Evolutionary conservation across 1,140 invertebrate genomes (phyloP).

Genomic region (Orchesella cincta): DNA sequence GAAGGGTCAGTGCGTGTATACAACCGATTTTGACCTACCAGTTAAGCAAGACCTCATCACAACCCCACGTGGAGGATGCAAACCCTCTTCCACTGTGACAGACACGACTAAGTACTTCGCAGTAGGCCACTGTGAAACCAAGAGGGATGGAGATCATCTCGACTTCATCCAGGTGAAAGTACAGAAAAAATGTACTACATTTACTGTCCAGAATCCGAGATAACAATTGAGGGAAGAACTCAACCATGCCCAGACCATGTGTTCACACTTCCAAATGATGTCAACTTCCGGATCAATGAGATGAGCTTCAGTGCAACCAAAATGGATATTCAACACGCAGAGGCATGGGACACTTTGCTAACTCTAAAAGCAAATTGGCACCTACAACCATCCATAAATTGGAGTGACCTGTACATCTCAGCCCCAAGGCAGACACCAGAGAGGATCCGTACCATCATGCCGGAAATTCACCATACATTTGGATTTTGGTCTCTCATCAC

Average conservation of each 20-base stretch:
- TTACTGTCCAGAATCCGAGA: constrained; percentile 4
- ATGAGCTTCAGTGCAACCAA: background rate
- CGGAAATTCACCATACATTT: background rate
- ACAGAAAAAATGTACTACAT: constrained; percentile 7
- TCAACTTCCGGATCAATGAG: background rate
- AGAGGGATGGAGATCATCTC: background rate
- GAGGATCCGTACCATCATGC: background rate
- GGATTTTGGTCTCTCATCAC: background rate
- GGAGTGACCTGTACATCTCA: background rate
- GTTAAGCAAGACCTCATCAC: too few relatives aligned
- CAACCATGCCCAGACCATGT: background rate
- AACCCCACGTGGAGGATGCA: too few relatives aligned
- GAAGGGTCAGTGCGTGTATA: too few relatives aligned
- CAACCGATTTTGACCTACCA: too few relatives aligned
- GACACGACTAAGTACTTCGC: too few relatives aligned
- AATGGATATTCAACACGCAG: background rate
- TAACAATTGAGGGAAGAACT: background rate
- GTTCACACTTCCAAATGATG: background rate
- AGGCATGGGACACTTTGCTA: background rate
- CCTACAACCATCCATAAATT: background rate
- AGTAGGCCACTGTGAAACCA: too few relatives aligned
- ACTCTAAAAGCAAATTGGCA: background rate
- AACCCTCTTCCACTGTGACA: too few relatives aligned
- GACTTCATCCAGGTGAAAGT: constrained; percentile 26
- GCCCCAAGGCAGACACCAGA: too few relatives aligned